A percentile compares a stretch with the other conserved stretches of the same genome.
Evolutionary conservation across 1,140 invertebrate species (phyloP).

Genomic region (Orchesella cincta): DNA sequence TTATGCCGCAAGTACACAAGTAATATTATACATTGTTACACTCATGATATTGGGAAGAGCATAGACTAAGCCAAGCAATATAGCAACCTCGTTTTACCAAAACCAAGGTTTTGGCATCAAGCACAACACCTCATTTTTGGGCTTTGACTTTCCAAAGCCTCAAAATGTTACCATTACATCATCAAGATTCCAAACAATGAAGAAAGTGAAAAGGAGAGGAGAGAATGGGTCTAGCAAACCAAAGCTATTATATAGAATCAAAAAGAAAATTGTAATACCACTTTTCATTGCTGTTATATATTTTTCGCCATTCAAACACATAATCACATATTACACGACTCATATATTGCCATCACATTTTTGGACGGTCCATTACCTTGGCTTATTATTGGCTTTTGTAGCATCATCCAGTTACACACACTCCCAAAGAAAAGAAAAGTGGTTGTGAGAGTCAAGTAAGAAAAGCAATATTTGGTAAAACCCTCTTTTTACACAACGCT

Average conservation of each 20-base stretch:
- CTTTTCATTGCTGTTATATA: background rate
- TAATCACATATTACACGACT: conserved; percentile 7
- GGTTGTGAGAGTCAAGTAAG: background rate
- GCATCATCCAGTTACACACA: background rate
- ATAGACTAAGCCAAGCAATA: too few relatives aligned
- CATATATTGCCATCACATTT: conserved; percentile 2
- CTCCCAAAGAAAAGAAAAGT: background rate
- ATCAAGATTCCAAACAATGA: background rate
- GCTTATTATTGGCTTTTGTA: conserved; percentile 17
- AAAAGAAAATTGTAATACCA: background rate
- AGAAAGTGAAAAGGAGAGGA: background rate
- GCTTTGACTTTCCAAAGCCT: background rate
- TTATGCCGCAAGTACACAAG: too few relatives aligned
- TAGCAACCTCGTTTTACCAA: too few relatives aligned
- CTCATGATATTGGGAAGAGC: too few relatives aligned
- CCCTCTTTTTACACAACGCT: background rate
- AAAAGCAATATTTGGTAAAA: too few relatives aligned
- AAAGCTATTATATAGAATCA: background rate
- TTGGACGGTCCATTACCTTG: conserved; percentile 23
- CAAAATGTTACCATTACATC: background rate
- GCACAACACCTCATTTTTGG: background rate
- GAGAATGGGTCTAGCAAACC: too few relatives aligned
- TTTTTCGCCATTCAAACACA: background rate
- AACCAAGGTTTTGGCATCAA: too few relatives aligned
- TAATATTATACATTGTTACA: too few relatives aligned